Percentiles rank a stretch among this genome's conserved stretches.
These are phyloP conservation scores for Peromyscus aztecus DNA, from an alignment of 2,797 vertebrate species.

Conservation along the genomic window DNA sequence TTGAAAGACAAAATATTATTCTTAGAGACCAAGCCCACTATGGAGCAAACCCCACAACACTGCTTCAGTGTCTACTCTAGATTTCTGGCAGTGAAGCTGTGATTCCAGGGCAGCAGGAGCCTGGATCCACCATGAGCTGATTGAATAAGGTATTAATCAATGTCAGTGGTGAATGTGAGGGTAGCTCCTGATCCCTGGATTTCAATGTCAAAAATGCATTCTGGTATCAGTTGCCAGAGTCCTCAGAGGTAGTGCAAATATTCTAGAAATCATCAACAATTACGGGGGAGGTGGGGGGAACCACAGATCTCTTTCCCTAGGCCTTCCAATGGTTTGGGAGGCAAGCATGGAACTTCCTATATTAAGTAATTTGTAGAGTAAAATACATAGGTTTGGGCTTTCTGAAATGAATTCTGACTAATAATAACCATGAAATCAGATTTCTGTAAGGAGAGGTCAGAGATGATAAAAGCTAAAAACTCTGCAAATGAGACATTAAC, in stretches of 20 bases:
- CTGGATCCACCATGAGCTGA: not conserved
- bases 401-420: constrained; percentile 7
- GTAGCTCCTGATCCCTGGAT: not conserved
- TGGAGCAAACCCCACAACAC: not conserved
- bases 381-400: constrained; percentile 32
- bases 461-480: not conserved
- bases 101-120: not conserved
- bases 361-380: not conserved
- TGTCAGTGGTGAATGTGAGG: not conserved
- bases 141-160: not conserved
- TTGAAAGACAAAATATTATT: constrained; percentile 5
- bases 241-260: not conserved
- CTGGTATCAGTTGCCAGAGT: not conserved
- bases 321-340: not conserved
- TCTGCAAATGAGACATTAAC: not conserved
- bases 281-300: too few relatives aligned
- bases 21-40: not conserved
- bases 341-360: not conserved
- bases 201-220: not conserved
- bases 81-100: not conserved
- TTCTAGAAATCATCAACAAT: not conserved
- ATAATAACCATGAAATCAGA: not conserved
- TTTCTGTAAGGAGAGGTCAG: not conserved
- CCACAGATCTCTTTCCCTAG: not conserved
- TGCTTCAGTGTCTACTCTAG: not conserved